Conservation (phyloP, 37 sponge, comb jelly and placozoan species). For the Crambe crambe region DNA sequence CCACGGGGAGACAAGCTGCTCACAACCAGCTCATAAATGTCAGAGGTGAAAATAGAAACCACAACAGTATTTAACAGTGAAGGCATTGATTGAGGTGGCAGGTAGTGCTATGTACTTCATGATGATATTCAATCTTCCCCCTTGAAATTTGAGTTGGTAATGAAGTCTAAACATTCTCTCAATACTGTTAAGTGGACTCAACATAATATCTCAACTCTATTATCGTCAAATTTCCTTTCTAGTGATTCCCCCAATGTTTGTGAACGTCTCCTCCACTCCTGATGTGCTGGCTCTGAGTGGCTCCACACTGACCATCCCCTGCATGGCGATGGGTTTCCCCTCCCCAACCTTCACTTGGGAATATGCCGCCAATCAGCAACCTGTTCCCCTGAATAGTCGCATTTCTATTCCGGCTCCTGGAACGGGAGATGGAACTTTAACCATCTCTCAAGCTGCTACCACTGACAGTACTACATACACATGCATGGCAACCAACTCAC, state of each 20-base stretch:
- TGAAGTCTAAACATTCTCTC: too few relatives aligned
- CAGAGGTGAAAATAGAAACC: conserved; percentile 1
- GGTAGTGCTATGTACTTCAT: too few relatives aligned
- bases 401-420: conserved; percentile 3
- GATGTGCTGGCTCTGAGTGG: not conserved
- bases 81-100: too few relatives aligned
- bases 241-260: too few relatives aligned
- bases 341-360: conserved; percentile 34
- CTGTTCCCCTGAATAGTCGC: not conserved
- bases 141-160: too few relatives aligned
- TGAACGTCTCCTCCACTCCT: too few relatives aligned
- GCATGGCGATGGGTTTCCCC: conserved; percentile 32
- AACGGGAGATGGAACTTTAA: conserved; percentile 28
- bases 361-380: not conserved
- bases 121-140: too few relatives aligned
- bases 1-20: conserved; percentile 6
- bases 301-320: conserved; percentile 9
- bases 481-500: conserved; percentile 28
- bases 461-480: conserved; percentile 16
- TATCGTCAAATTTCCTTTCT: too few relatives aligned
- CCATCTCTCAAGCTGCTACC: conserved; percentile 11
- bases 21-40: conserved; percentile 4
- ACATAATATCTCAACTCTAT: too few relatives aligned
- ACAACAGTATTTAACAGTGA: too few relatives aligned
- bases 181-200: too few relatives aligned